Percentiles rank a stretch among this genome's conserved stretches.
Evolutionary conservation across 1,140 invertebrate species (phyloP).

Genomic region (Grapholita molesta): DNA sequence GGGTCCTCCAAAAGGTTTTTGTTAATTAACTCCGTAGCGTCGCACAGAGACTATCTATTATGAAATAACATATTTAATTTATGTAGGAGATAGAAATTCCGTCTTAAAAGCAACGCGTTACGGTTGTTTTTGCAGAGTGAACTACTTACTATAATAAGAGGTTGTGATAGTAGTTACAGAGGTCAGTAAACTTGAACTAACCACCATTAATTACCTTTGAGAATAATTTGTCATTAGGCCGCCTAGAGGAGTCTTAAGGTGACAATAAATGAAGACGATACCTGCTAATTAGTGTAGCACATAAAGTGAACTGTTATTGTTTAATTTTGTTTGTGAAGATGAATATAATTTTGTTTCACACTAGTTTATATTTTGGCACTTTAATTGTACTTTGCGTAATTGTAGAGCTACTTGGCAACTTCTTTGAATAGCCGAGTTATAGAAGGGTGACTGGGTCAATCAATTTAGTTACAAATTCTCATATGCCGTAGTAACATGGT

Average conservation of each 20-base stretch:
- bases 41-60: not conserved
- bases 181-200: not conserved
- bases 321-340: too few species aligned
- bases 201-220: constrained; percentile 4
- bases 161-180: not conserved
- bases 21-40: not conserved
- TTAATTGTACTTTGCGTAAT: not conserved
- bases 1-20: not conserved
- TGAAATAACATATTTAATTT: not conserved
- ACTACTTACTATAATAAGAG: not conserved
- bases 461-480: not conserved
- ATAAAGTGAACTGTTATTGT: not conserved
- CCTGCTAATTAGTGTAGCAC: not conserved
- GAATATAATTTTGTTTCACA: too few species aligned
- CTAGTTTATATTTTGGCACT: too few species aligned
- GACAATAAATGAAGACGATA: not conserved
- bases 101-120: not conserved
- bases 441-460: not conserved
- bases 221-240: not conserved
- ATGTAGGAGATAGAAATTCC: not conserved
- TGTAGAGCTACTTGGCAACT: not conserved
- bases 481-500: not conserved
- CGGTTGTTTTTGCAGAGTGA: not conserved
- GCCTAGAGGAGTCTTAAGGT: not conserved
- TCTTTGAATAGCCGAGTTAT: not conserved